These are phyloP conservation scores for Anolis carolinensis DNA, from an alignment of 2,113 vertebrate genomes.

Conservation along the genomic window DNA sequence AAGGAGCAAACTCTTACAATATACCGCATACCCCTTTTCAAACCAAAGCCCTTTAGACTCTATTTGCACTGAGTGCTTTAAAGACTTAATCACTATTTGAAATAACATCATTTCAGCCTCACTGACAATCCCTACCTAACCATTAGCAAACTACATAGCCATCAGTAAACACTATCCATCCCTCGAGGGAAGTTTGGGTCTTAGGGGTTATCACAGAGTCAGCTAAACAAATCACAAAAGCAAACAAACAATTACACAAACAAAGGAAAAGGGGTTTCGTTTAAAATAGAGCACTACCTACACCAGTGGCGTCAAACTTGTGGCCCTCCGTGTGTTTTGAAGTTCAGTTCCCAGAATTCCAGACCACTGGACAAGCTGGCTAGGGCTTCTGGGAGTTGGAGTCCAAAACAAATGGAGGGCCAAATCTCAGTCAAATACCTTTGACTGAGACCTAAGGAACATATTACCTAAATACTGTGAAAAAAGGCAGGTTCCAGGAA, in stretches of 20 bases:
- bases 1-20: constrained; percentile 54
- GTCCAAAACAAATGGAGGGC: no score
- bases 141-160: neutral
- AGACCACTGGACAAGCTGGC: no score
- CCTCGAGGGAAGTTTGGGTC: neutral
- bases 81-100: constrained; percentile 24
- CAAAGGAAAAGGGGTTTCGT: neutral
- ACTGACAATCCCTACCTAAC: neutral
- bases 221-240: neutral
- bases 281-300: neutral
- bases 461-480: neutral
- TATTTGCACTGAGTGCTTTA: neutral
- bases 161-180: neutral
- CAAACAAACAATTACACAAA: neutral
- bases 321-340: no score
- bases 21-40: constrained; percentile 59
- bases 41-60: constrained; percentile 57
- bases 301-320: no score
- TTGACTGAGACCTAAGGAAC: no score
- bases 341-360: no score
- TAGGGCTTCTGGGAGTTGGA: no score
- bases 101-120: neutral
- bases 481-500: neutral
- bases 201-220: neutral
- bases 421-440: no score